Percentiles rank a stretch among this genome's conserved stretches.
These are phyloP conservation scores for Micrasema minimum DNA, from an alignment of 1,140 invertebrate species.

Conservation along the genomic window DNA sequence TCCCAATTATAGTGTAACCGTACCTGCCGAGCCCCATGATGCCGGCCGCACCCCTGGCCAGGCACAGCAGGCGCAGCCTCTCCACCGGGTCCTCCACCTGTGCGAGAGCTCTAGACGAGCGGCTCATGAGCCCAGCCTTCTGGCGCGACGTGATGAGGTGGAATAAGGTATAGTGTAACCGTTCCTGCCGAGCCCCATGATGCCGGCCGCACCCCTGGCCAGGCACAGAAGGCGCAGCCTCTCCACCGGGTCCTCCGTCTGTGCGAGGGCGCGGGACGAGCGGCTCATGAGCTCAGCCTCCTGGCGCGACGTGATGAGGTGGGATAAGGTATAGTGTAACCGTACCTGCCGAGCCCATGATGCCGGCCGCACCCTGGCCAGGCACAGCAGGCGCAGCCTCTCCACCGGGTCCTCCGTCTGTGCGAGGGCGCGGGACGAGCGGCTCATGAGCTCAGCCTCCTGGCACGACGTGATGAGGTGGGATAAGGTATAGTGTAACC, in stretches of 20 bases:
- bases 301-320: conserved; percentile 77
- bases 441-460: conserved; percentile 85
- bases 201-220: conserved; percentile 86
- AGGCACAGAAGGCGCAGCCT: conserved; percentile 86
- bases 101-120: conserved; percentile 71
- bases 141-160: conserved; percentile 78
- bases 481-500: no score
- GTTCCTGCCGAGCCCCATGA: conserved; percentile 87
- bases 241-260: conserved; percentile 83
- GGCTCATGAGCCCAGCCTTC: conserved; percentile 85
- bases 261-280: conserved; percentile 70
- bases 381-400: conserved; percentile 83
- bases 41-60: conserved; percentile 86
- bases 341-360: conserved; percentile 88
- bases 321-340: no score
- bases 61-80: conserved; percentile 83
- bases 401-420: conserved; percentile 82
- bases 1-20: no score
- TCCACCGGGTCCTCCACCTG: conserved; percentile 82
- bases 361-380: conserved; percentile 89
- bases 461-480: conserved; percentile 78
- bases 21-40: conserved; percentile 90
- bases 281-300: conserved; percentile 86
- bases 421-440: conserved; percentile 71
- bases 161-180: no score